Evolutionary conservation across 2,113 vertebrate genomes (phyloP), one percentile per base, ranked within the genome.

Genomic region (Leiothrix lutea): DNA sequence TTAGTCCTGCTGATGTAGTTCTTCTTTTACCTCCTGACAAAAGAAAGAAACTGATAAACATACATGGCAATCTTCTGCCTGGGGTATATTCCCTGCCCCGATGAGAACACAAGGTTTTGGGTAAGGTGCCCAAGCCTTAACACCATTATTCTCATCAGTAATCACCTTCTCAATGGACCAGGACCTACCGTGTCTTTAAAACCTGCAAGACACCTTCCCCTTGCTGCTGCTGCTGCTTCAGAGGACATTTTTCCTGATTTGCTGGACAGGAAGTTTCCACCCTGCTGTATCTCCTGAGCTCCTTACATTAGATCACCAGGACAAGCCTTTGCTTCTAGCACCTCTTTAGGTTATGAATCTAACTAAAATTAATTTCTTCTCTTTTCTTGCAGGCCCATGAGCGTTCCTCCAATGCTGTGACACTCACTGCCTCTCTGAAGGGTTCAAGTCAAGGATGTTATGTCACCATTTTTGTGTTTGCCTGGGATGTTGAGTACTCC

Each of bases 191-290:
- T n/a, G 25, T 26, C 18, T 90, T 70, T 70, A 57, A 84, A 57
- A 74, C 12, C 42, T 29, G 4, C 22, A 48, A 16, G 54, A 64
- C 12, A 25, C 20, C 12, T 65, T 60, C 24, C 40, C 22, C 7
- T 45, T 44, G 38, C 44, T 47, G 36, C 60, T 47, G 36, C 60
- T 50, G 31, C 40, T 28, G 25, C 42, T 74, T 67, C 51, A 33
- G 8, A 35, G 20, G 13, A 11, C 8, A 8, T 33, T n/a, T 35
- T 44, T 54, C 19, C 14, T 1, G 0, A 6, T 79, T 38, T 8
- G 3, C 70, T 87, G 47, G 42, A 26, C 5, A 1, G 5, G 26
- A 8, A 16, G 42, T 57, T 92, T 48, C 50, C 51, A 36, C 35
- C 8, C 11, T n/a, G 18, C 75, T 28, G 4, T 42, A 38, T 71